Conservation (phyloP, 2,113 vertebrate species). For the Vidua chalybeata region DNA sequence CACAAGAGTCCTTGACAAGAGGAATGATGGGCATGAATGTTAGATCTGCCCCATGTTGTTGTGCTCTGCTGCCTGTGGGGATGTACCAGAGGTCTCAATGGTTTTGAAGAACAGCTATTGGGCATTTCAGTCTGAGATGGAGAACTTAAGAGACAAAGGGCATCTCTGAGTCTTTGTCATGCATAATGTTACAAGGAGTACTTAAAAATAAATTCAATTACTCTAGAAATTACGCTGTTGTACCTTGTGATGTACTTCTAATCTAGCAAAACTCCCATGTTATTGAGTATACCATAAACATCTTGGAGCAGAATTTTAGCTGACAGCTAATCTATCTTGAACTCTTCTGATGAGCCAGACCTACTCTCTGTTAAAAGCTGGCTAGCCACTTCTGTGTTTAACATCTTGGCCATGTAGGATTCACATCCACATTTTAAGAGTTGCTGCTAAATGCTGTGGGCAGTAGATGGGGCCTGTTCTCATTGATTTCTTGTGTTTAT, state of each 20-base stretch:
- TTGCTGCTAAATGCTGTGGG: background rate
- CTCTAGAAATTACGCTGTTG: background rate
- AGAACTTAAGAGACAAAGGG: background rate
- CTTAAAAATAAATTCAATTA: background rate
- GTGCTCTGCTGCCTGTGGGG: background rate
- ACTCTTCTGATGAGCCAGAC: background rate
- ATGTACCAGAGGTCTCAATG: background rate
- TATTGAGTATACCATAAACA: background rate
- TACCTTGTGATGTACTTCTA: background rate
- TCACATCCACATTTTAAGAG: background rate
- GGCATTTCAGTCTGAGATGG: background rate
- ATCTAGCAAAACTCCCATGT: background rate
- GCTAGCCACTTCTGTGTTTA: background rate
- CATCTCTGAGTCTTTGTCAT: background rate
- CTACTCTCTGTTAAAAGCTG: background rate
- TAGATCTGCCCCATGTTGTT: background rate
- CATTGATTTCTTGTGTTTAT: background rate
- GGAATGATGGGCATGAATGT: background rate
- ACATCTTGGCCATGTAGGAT: background rate
- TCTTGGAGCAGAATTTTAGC: background rate
- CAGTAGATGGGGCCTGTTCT: background rate
- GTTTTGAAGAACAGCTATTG: background rate
- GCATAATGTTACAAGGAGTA: background rate
- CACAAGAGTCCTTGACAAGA: background rate
- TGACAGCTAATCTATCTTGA: background rate